A percentile compares a stretch with the other conserved stretches of the same genome.
Conservation (phyloP, 2,888 invertebrate genomes). For the Acronicta aceris region DNA sequence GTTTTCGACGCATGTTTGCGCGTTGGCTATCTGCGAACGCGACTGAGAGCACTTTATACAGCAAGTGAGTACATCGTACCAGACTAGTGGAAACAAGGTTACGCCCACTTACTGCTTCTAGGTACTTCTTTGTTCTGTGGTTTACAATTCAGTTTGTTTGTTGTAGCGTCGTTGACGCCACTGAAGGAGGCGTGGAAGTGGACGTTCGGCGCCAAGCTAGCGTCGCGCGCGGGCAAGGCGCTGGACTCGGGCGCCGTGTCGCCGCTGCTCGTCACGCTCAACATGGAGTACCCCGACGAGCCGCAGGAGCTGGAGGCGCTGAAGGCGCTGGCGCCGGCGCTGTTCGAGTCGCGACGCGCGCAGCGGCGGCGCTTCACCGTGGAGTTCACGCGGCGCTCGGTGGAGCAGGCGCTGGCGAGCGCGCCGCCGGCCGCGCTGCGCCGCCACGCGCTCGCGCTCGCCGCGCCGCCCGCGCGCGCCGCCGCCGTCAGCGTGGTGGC, state of each 20-base stretch:
- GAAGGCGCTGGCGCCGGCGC: constrained; percentile 79
- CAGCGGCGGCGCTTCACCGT: constrained; percentile 81
- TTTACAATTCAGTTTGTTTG: background rate
- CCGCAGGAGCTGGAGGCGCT: constrained; percentile 82
- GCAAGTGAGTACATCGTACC: too few species aligned
- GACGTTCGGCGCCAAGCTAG: constrained; percentile 90
- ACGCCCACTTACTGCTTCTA: too few species aligned
- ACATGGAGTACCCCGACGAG: constrained; percentile 90
- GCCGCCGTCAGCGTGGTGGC: constrained; percentile 90
- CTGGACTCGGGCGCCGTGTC: constrained; percentile 89
- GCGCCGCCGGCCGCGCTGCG: constrained; percentile 74
- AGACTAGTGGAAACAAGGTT: too few species aligned
- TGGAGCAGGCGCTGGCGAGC: constrained; percentile 87
- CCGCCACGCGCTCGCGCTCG: constrained; percentile 50
- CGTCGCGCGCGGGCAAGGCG: constrained; percentile 84
- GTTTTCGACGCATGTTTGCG: too few species aligned
- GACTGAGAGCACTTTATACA: too few species aligned
- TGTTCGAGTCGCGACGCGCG: constrained; percentile 75
- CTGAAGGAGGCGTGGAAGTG: constrained; percentile 95
- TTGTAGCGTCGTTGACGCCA: constrained; percentile 81
- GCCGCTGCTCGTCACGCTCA: constrained; percentile 90
- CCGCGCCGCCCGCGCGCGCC: constrained; percentile 73
- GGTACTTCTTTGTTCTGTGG: too few species aligned
- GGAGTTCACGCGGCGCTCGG: constrained; percentile 91
- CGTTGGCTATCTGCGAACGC: too few species aligned